Percentiles rank a stretch among this genome's conserved stretches.
These are phyloP conservation scores for Gymnopithys bicolor DNA, from an alignment of 2,797 vertebrate species.

Conservation along the genomic window DNA sequence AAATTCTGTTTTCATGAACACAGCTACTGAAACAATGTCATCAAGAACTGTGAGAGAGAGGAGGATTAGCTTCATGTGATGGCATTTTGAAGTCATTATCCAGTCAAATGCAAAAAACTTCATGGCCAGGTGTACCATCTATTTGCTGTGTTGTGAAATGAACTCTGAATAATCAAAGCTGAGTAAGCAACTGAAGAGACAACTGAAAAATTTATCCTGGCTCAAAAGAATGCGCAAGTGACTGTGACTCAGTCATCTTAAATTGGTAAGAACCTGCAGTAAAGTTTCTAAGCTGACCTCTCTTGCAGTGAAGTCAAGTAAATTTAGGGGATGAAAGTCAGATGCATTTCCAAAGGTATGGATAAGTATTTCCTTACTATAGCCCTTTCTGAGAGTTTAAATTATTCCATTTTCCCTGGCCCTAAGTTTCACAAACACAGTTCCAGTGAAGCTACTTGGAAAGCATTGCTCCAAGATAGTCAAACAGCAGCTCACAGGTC, in stretches of 20 bases:
- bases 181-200: conserved; percentile 2
- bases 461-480: background rate
- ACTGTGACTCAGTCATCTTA: background rate
- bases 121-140: background rate
- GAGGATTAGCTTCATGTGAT: background rate
- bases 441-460: background rate
- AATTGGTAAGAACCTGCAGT: background rate
- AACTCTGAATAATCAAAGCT: conserved; percentile 7
- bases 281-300: background rate
- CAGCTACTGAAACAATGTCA: background rate
- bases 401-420: background rate
- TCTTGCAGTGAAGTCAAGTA: background rate
- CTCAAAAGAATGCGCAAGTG: background rate
- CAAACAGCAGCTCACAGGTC: background rate
- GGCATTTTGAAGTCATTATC: background rate
- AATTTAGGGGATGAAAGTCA: background rate
- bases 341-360: background rate
- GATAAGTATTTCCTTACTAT: background rate
- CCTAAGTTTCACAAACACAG: background rate
- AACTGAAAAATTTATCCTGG: background rate
- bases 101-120: background rate
- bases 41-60: background rate
- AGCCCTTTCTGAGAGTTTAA: background rate
- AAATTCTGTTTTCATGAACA: background rate
- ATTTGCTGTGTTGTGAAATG: background rate